Conservation (phyloP, 1,140 invertebrate species). For the Drosophila ironensis region DNA sequence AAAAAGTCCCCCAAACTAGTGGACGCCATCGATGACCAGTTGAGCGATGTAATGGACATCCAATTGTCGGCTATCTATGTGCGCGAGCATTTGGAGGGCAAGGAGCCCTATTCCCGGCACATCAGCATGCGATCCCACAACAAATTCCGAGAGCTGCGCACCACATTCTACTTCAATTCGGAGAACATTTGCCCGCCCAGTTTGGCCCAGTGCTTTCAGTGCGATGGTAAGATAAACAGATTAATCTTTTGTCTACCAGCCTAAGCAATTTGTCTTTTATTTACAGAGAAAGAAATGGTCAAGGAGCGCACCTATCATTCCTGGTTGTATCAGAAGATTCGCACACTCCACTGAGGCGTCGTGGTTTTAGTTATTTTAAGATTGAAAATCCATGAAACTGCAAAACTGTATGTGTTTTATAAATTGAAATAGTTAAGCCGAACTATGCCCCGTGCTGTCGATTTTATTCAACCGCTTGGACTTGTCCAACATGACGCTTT, state of each 20-base stretch:
- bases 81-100: constrained; percentile 62
- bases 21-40: constrained; percentile 55
- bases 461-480: constrained; percentile 8
- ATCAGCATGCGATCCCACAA: constrained; percentile 69
- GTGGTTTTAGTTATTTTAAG: background rate
- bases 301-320: constrained; percentile 69
- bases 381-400: too few relatives aligned
- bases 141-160: constrained; percentile 61
- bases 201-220: constrained; percentile 57
- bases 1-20: constrained; percentile 46
- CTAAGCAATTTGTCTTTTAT: background rate
- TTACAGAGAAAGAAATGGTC: constrained; percentile 64
- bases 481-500: constrained; percentile 46
- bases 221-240: constrained; percentile 45
- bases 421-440: constrained; percentile 3
- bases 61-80: constrained; percentile 62
- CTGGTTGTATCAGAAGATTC: constrained; percentile 73
- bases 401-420: background rate
- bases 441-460: constrained; percentile 1
- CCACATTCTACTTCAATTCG: constrained; percentile 69
- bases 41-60: constrained; percentile 71
- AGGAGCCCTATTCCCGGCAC: constrained; percentile 66
- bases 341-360: constrained; percentile 41
- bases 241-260: background rate
- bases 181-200: constrained; percentile 76